Base-by-base conservation (phyloP, 2,113 vertebrate genomes). In the Pristiophorus japonicus region DNA sequence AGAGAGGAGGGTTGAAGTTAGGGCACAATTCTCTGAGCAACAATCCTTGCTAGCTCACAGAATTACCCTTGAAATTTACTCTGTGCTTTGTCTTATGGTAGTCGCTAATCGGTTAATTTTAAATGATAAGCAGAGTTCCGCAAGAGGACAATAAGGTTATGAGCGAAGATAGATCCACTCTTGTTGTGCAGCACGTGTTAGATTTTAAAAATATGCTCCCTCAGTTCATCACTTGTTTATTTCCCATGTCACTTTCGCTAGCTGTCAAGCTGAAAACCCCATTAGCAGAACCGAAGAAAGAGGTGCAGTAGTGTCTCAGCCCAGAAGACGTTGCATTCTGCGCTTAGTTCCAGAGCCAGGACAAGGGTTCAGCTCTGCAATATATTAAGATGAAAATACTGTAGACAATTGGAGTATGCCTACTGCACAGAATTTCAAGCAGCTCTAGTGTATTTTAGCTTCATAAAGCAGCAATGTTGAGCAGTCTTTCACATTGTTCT, bases 271-370 rank as follows among this genome's bases (percentile, higher is more conserved):
- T 66, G 62, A 66, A 93, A 93, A 93, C 66, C 91, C 85, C 91
- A 93, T 93, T 66, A 66, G 91, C n/a, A 42, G 91, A 66, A 93
- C 8, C 8, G 85, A 88, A 93, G 59, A 93, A 93, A 38, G 90
- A 65, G 90, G 65, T 65, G 38, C 62, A 65, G 20, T 45, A 59
- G 27, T 63, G 62, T 93, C 91, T 93, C 62, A 20, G 38, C 20
- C n/a, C 62, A 65, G 63, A 24, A 93, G 87, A 93, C 4, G 1
- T 34, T 90, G 88, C 55, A 91, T 16, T 62, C 85, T 16, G 10
- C 27, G n/a, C 62, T 42, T 42, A 38, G 62, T 42, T 45, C 66
- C n/a, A 42, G n/a, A 66, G 38, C 7, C 2, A 24, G n/a, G 62
- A 24, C 63, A 42, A 92, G n/a, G 22, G n/a, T 65, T 38, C 62